These are phyloP conservation scores for Auanema sp. DNA, from an alignment of 2,888 invertebrate genomes.

Conservation along the genomic window DNA sequence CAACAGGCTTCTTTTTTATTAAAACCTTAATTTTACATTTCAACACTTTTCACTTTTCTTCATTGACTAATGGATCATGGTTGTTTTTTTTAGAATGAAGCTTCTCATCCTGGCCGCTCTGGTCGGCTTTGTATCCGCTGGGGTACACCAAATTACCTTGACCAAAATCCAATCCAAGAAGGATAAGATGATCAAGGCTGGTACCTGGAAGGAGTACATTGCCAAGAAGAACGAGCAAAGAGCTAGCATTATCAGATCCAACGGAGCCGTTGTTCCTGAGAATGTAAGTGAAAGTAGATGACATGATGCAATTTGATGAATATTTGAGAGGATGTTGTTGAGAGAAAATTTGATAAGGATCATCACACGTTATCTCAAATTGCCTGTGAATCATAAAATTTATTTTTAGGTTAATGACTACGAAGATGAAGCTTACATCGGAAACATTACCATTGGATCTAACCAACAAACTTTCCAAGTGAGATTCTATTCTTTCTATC, in stretches of 20 bases:
- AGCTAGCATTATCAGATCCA: neutral
- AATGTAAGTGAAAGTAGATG: neutral
- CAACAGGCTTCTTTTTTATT: too few relatives aligned
- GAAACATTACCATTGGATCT: constrained; percentile 70
- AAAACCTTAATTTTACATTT: too few relatives aligned
- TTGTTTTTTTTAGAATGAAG: neutral
- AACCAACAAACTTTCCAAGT: constrained; percentile 48
- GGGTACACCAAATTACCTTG: constrained; percentile 29
- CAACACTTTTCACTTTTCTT: too few relatives aligned
- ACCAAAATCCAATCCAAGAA: constrained; percentile 28
- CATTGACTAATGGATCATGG: too few relatives aligned
- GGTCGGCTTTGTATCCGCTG: constrained; percentile 21
- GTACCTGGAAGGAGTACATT: constrained; percentile 16
- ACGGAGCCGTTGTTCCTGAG: neutral
- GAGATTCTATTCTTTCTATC: neutral
- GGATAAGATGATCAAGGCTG: constrained; percentile 28
- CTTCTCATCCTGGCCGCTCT: constrained; percentile 23
- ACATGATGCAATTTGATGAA: too few relatives aligned
- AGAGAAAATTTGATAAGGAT: neutral
- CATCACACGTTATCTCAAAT: neutral
- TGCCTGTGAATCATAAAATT: neutral
- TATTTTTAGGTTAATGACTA: constrained; percentile 31
- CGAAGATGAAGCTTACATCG: constrained; percentile 66
- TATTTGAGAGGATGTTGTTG: neutral
- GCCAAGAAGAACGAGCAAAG: neutral